phyloP scores from a whole-genome alignment of 2,797 vertebrate genomes.

The Pipistrellus nathusii region DNA sequence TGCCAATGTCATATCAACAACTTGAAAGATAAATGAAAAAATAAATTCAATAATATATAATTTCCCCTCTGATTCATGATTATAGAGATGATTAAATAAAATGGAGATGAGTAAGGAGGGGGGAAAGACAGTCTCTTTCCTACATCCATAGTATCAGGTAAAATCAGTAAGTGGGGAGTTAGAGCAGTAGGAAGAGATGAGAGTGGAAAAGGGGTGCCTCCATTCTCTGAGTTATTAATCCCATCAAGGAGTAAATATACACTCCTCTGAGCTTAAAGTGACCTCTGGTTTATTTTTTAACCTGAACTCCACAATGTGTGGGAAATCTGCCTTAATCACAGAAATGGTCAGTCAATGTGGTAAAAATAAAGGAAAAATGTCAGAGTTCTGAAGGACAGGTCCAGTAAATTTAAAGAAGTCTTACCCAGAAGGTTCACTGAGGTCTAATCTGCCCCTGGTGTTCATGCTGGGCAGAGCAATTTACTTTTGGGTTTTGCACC shows the following conservation, averaged over 20 bases:
- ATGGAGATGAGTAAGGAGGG: background rate
- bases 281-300: constrained; percentile 35
- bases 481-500: background rate
- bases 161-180: background rate
- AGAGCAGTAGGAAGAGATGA: background rate
- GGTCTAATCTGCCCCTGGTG: background rate
- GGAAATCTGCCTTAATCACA: constrained; percentile 39
- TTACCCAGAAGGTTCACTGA: background rate
- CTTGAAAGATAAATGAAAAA: constrained; percentile 52
- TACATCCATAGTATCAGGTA: background rate
- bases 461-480: background rate
- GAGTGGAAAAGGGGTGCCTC: background rate
- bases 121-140: background rate
- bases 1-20: constrained; percentile 19
- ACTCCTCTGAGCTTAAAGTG: background rate
- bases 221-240: constrained; percentile 31
- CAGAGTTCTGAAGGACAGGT: background rate
- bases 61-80: background rate
- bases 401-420: background rate
- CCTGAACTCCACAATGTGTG: background rate
- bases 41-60: background rate
- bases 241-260: background rate
- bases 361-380: constrained; percentile 43
- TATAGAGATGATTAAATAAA: background rate
- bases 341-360: background rate